A percentile compares a stretch with the other conserved stretches of the same genome.
Conservation (phyloP, 2,888 invertebrate genomes). For the Rhamnusium bicolor region DNA sequence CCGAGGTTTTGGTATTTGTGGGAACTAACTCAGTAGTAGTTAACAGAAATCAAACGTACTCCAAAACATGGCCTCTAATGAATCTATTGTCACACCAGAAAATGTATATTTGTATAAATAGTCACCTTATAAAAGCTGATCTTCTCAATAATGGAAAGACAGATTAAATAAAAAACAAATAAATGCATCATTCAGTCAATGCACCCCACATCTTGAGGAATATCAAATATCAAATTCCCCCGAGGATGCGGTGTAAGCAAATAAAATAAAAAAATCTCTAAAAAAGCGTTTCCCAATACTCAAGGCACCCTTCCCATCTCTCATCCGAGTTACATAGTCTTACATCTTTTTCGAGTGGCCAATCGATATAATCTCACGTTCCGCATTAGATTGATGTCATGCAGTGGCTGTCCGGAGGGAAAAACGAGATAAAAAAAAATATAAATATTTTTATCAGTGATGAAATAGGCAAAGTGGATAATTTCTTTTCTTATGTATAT, state of each 20-base stretch:
- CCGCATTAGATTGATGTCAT: constrained; percentile 1
- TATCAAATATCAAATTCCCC: constrained; percentile 17
- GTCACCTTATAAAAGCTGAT: background rate
- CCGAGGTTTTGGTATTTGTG: too few relatives aligned
- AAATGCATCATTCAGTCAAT: constrained; percentile 1
- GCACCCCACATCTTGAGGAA: background rate
- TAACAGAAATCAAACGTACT: too few relatives aligned
- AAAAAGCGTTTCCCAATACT: background rate
- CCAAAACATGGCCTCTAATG: too few relatives aligned
- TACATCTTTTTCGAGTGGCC: constrained; percentile 36
- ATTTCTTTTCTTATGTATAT: too few relatives aligned
- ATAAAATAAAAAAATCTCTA: constrained; percentile 23
- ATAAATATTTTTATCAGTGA: background rate
- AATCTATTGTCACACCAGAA: too few relatives aligned
- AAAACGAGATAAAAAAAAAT: background rate
- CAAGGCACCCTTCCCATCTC: background rate
- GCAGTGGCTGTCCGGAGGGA: background rate
- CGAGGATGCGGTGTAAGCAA: background rate
- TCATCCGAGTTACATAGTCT: constrained; percentile 31
- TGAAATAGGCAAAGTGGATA: too few relatives aligned
- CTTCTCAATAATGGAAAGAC: background rate
- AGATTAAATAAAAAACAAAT: constrained; percentile 1
- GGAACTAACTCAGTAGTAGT: too few relatives aligned
- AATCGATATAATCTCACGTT: constrained; percentile 34
- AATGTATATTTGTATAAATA: too few relatives aligned